phyloP scores from a whole-genome alignment of 2,888 invertebrate genomes.

The Chymomyza amoena region DNA sequence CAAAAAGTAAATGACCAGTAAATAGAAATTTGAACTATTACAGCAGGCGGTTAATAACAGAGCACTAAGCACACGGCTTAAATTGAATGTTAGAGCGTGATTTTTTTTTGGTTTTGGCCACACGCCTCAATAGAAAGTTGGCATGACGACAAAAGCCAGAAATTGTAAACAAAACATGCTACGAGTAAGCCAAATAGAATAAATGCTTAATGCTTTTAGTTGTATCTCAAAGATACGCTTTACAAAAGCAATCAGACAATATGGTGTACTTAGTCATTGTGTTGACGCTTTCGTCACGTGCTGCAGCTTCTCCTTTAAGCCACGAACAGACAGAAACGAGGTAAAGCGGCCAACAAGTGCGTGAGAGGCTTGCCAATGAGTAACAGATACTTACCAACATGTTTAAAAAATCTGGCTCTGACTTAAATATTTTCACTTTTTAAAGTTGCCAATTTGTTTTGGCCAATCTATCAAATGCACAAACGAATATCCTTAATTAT shows the following conservation, averaged over 20 bases:
- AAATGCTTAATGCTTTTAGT: constrained; percentile 19
- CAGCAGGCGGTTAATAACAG: constrained; percentile 35
- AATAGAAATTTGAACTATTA: constrained; percentile 21
- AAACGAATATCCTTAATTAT: constrained; percentile 55
- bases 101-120: neutral
- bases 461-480: neutral
- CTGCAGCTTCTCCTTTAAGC: constrained; percentile 14
- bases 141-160: constrained; percentile 21
- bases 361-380: neutral
- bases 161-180: neutral
- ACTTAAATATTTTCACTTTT: constrained; percentile 17
- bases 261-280: constrained; percentile 37
- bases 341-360: constrained; percentile 42
- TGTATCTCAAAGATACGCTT: constrained; percentile 8
- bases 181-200: constrained; percentile 10
- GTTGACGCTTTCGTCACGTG: constrained; percentile 15
- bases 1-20: neutral
- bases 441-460: constrained; percentile 7
- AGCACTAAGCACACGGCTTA: constrained; percentile 13
- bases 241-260: constrained; percentile 8
- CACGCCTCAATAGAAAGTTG: constrained; percentile 47
- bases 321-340: constrained; percentile 20
- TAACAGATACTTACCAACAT: neutral
- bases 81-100: neutral
- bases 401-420: neutral